Percentiles rank a stretch among this genome's conserved stretches.
These are phyloP conservation scores for Acleris cristana DNA, from an alignment of 2,888 invertebrate species.

Conservation along the genomic window DNA sequence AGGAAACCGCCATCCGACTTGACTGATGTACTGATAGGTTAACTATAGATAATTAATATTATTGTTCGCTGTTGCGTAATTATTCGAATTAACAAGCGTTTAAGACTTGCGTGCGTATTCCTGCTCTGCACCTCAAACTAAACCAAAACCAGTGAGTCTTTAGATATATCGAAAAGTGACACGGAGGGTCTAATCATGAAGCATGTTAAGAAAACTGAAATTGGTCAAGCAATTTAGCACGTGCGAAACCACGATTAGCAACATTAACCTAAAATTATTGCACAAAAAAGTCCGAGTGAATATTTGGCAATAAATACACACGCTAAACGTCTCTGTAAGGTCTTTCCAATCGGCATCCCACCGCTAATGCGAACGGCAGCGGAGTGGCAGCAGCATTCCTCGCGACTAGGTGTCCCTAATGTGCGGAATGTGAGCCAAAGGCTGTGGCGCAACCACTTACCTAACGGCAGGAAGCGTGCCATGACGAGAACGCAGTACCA, in stretches of 20 bases:
- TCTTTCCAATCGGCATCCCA: slow-evolving; percentile 34
- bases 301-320: slow-evolving; percentile 32
- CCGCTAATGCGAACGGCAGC: slow-evolving; percentile 27
- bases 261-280: slow-evolving; percentile 22
- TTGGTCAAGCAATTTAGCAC: background rate
- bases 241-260: slow-evolving; percentile 23
- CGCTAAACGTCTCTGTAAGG: slow-evolving; percentile 31
- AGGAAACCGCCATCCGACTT: slow-evolving; percentile 28
- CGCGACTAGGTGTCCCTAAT: slow-evolving; percentile 34
- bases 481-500: slow-evolving; percentile 3
- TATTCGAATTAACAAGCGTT: slow-evolving; percentile 16
- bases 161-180: too few species aligned
- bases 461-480: slow-evolving; percentile 27
- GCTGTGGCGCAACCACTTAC: slow-evolving; percentile 32
- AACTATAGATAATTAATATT: slow-evolving; percentile 14
- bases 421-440: slow-evolving; percentile 33
- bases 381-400: slow-evolving; percentile 30
- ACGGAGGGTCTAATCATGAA: too few species aligned
- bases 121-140: background rate
- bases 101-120: slow-evolving; percentile 3
- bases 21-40: slow-evolving; percentile 27
- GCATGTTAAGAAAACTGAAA: too few species aligned
- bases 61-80: slow-evolving; percentile 18
- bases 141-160: background rate
- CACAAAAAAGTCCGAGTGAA: slow-evolving; percentile 15